Evolutionary conservation across 2,888 invertebrate genomes (phyloP), one percentile per base, ranked within the genome.

Genomic region (Apotomis capreana): DNA sequence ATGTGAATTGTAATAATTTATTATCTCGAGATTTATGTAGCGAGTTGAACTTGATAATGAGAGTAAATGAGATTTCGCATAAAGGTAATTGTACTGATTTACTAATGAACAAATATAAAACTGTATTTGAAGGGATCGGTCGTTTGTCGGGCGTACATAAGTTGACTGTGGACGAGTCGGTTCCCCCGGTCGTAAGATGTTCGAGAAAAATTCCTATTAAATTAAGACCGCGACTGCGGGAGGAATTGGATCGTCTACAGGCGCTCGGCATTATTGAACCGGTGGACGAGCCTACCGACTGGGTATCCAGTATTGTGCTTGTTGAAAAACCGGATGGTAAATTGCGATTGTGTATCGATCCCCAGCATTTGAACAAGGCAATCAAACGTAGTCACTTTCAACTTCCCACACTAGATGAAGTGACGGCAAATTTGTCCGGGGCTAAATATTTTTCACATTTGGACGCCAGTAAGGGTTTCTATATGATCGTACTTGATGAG

Each of bases 301-400:
- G 70, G 61, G 61, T 70, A 5, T 67, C 70, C 8, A 70, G 44
- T 61, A 70, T 70, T 49, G 70, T 67, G 3, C 9, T 70, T 6
- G 67, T 64, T 5, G 70, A 64, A 61, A 70, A 70, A 55, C 44
- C 55, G 4, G 70, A 70, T 46, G 65, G 70, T 10, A 61, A 61
- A 55, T 26, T 70, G 10, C 60, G 70, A n/a, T 55, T 70, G 10
- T 70, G 61, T 46, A 26, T 70, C 37, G 74, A 74, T 59, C 67
- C 67, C 9, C 67, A 59, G 13, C 52, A 71, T 37, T 64, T 76
- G 10, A 76, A 75, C 40, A 58, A 59, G 15, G 74, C 70, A 15
- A 65, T 76, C 0, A 69, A 69, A 13, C 72, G 76, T 8, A 71
- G 75, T 36, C 75, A 75, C 40, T 75, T 75, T 71, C 76, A 73